Evolutionary conservation across 2,797 vertebrate species (phyloP), one percentile per base, ranked within the genome.

Genomic region (Heliangelus exortis): DNA sequence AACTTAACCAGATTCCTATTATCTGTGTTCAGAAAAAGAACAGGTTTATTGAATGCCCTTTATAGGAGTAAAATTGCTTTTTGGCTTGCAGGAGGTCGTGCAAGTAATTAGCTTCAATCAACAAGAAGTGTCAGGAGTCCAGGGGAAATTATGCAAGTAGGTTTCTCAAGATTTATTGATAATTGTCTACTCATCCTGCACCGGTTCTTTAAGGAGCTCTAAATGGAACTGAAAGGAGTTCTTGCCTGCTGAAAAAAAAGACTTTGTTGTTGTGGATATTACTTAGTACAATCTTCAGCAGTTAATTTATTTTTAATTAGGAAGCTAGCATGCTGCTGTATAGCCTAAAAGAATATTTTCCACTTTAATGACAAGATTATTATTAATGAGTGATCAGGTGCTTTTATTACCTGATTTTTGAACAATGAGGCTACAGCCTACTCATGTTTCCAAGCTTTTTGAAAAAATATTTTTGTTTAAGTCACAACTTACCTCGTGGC

Each of bases 41-140:
- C 31, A 78, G 66, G 19, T 85, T 92, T 87, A 71, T 85, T 89
- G 73, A 91, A 71, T 86, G 57, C 22, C 63, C 82, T 94, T 93
- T 91, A 58, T 50, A 72, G 66, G 92, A 92, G 19, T 81, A 88
- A 82, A 92, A 77, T 76, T 84, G 67, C 21, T 39, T 95, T 94
- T 92, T 67, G 43, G 74, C 58, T 94, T 87, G 71, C 55, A 54
- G 83, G 67, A 93, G 88, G 93, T 95, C 88, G 93, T 81, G 43
- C 39, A 93, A 92, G 85, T 94, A 95, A 95, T 97, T 96, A 96
- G 94, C 91, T 96, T 96, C 94, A 95, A 96, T 95, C 93, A 95
- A 88, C 73, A 92, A 91, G 76, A 95, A 92, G 68, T 93, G 89
- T 90, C 68, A 88, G 76, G 79, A 92, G 72, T 93, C 90, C 82